phyloP scores from a whole-genome alignment of 2,888 invertebrate genomes.

The Xestia sexstrigata region DNA sequence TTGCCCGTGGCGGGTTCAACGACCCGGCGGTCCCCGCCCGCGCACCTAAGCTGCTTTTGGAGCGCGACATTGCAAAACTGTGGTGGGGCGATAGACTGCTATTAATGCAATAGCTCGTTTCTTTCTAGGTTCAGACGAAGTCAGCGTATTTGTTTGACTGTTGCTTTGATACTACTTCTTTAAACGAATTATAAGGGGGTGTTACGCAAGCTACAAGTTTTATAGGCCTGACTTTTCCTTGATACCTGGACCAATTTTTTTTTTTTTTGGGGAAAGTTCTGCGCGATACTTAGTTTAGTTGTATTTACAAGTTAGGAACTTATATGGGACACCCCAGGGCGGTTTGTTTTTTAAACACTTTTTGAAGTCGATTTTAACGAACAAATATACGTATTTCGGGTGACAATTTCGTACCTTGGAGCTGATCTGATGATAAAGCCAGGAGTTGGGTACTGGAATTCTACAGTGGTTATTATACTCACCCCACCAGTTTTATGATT shows the following conservation, averaged over 20 bases:
- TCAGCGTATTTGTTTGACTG: constrained; percentile 9
- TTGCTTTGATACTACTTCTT: neutral
- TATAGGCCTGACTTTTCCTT: neutral
- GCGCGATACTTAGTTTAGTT: neutral
- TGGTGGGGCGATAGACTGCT: constrained; percentile 64
- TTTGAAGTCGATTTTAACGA: neutral
- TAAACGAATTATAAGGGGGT: neutral
- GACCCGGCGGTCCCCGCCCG: constrained; percentile 81
- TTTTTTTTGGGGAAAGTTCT: neutral
- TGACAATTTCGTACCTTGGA: too few relatives aligned
- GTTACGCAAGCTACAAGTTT: neutral
- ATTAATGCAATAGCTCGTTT: constrained; percentile 49
- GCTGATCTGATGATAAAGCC: too few relatives aligned
- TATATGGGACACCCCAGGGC: neutral
- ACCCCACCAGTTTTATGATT: too few relatives aligned
- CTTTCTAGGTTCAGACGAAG: constrained; percentile 23
- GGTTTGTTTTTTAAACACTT: neutral
- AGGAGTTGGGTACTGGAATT: too few relatives aligned
- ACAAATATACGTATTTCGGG: neutral
- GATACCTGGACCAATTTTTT: neutral
- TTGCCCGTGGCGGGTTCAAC: constrained; percentile 80
- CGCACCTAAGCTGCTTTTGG: constrained; percentile 82
- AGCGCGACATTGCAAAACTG: constrained; percentile 83
- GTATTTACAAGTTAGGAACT: neutral
- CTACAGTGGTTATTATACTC: too few relatives aligned